Evolutionary conservation across 1,140 invertebrate species (phyloP).

Genomic region (Lithobius niger): DNA sequence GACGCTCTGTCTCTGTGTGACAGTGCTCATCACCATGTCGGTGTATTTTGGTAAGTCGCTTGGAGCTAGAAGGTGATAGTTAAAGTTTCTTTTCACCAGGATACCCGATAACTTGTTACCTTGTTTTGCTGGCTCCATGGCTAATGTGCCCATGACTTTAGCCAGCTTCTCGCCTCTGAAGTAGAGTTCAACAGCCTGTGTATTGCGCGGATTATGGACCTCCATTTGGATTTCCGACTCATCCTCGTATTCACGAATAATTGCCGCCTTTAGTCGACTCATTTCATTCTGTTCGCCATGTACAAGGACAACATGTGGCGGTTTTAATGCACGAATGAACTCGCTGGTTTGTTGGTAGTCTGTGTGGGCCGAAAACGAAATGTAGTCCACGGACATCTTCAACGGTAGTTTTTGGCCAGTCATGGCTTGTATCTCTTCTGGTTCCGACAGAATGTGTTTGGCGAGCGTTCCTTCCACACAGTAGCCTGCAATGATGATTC

Average conservation of each 20-base stretch:
- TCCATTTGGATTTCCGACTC: conserved; percentile 72
- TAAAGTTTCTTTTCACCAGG: conserved; percentile 94
- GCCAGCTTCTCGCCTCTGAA: conserved; percentile 96
- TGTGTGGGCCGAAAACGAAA: conserved; percentile 98
- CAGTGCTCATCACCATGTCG: conserved; percentile 81
- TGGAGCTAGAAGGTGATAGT: conserved; percentile 87
- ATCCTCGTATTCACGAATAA: conserved; percentile 88
- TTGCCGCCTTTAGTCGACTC: conserved; percentile 82
- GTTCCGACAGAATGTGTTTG: conserved; percentile 93
- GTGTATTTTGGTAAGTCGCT: conserved; percentile 90
- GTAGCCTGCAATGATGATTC: conserved; percentile 96
- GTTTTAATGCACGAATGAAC: conserved; percentile 86
- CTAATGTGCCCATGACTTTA: conserved; percentile 87
- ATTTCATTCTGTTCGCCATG: conserved; percentile 99
- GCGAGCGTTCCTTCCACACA: conserved; percentile 98
- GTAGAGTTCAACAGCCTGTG: conserved; percentile 78
- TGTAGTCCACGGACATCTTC: conserved; percentile 98
- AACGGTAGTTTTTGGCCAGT: conserved; percentile 88
- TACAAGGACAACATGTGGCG: conserved; percentile 90
- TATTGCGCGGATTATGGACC: conserved; percentile 93
- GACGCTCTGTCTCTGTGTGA: conserved; percentile 79
- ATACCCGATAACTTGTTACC: conserved; percentile 76
- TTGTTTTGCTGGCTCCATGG: conserved; percentile 62
- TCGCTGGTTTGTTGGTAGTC: conserved; percentile 98
- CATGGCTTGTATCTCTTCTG: conserved; percentile 92